Evolutionary conservation across 1,140 invertebrate species (phyloP).

Genomic region (Saccostrea glomerata): DNA sequence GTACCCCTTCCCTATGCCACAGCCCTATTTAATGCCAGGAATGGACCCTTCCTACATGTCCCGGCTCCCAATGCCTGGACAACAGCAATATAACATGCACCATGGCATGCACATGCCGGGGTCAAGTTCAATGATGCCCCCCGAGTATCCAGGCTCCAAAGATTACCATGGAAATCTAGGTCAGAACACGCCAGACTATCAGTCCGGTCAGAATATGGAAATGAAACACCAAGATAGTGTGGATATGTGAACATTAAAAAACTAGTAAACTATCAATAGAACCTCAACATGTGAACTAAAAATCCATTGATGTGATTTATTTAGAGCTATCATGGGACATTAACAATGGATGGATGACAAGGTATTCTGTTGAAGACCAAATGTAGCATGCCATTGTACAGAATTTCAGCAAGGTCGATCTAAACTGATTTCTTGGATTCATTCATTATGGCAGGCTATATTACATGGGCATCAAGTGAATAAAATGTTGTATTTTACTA

Average conservation of each 20-base stretch:
- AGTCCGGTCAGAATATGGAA: neutral
- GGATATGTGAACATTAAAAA: neutral
- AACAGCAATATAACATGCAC: conserved; percentile 10
- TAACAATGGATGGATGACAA: no score
- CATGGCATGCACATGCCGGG: conserved; percentile 27
- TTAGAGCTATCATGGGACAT: no score
- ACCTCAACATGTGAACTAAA: neutral
- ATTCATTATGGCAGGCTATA: neutral
- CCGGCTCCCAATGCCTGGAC: conserved; percentile 43
- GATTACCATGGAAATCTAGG: neutral
- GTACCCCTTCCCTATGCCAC: conserved; percentile 55
- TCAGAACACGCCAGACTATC: neutral
- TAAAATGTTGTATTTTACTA: neutral
- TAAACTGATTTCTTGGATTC: neutral
- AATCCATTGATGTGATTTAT: no score
- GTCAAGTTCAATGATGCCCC: neutral
- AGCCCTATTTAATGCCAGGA: conserved; percentile 51
- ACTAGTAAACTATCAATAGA: neutral
- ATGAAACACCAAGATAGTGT: neutral
- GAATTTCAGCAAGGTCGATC: neutral
- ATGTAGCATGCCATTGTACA: neutral
- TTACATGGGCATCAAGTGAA: neutral
- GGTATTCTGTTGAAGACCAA: no score
- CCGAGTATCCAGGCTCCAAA: neutral
- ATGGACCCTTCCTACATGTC: conserved; percentile 42